Base-by-base conservation (phyloP, 2,113 vertebrate species). In the Rhizomys pruinosus region DNA sequence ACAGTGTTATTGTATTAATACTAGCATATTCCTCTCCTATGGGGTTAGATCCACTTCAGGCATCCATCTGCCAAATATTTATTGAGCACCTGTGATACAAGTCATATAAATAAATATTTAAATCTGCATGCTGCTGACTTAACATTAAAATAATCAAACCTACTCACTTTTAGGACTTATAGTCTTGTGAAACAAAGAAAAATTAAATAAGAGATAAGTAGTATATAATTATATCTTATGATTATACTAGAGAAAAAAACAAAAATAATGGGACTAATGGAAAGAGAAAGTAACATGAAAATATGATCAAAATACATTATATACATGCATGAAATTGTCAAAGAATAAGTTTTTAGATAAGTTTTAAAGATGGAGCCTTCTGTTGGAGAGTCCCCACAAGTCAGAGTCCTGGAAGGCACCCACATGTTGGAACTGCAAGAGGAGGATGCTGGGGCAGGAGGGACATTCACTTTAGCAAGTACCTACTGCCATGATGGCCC, bases 401-500 rank as follows among this genome's bases (percentile, higher is more conserved):
- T 52, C 47, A 52, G 47, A 52, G 11, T 52, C n/a, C n/a, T n/a
- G n/a, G n/a, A n/a, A n/a, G n/a, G n/a, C n/a, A n/a, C n/a, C n/a
- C n/a, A n/a, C n/a, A n/a, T n/a, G n/a, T n/a, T 6, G 47, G 47
- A 11, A 6, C 47, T 52, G 47, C 47, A 52, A 52, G 47, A 52
- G 47, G 47, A 52, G 47, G n/a, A n/a, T n/a, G n/a, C n/a, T n/a
- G n/a, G 16, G 1, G 22, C 1, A 0, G 15, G 2, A n/a, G 9
- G 16, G 23, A 1, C 2, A 34, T 11, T 7, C 2, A 39, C n/a
- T 47, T 80, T 57, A 27, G 79, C 68, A 34, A 86, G 78, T 44
- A 7, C 19, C 34, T 0, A 59, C 19, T 63, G 64, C n/a, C 42
- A 97, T 97, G 97, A 93, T 95, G 39, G 87, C 96, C 16, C 95